These are phyloP conservation scores for Hyles euphorbiae DNA, from an alignment of 1,140 invertebrate species.

Conservation along the genomic window DNA sequence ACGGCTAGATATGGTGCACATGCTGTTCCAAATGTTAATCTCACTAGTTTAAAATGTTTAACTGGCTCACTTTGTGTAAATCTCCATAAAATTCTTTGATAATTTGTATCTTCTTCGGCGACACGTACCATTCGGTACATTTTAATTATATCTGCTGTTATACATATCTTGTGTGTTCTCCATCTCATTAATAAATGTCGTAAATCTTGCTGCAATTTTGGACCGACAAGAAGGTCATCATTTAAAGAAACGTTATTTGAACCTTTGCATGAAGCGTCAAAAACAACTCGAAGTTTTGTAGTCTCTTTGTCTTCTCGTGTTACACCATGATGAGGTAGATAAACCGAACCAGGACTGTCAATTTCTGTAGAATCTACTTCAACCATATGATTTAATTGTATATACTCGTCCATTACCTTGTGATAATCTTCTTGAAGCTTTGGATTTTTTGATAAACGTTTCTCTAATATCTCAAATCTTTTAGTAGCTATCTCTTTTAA, in stretches of 20 bases:
- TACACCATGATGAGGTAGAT: slow-evolving; percentile 30
- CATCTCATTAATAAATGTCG: slow-evolving; percentile 49
- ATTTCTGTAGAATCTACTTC: slow-evolving; percentile 9
- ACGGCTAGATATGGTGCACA: slow-evolving; percentile 28
- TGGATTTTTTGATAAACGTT: slow-evolving; percentile 20
- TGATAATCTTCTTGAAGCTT: slow-evolving; percentile 20
- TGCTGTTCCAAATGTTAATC: slow-evolving; percentile 38
- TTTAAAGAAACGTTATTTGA: slow-evolving; percentile 17
- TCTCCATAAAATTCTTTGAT: slow-evolving; percentile 44
- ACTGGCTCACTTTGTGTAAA: slow-evolving; percentile 10
- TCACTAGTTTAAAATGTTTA: slow-evolving; percentile 28
- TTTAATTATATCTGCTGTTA: slow-evolving; percentile 52
- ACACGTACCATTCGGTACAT: slow-evolving; percentile 47
- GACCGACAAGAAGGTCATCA: slow-evolving; percentile 16
- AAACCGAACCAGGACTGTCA: slow-evolving; percentile 20
- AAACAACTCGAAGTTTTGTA: slow-evolving; percentile 28
- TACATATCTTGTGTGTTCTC: slow-evolving; percentile 32
- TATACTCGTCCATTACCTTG: slow-evolving; percentile 26
- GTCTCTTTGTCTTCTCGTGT: slow-evolving; percentile 27
- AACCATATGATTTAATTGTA: slow-evolving; percentile 23
- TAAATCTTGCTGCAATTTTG: slow-evolving; percentile 31
- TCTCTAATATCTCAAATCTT: slow-evolving; percentile 24
- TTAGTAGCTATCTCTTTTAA: slow-evolving; percentile 20
- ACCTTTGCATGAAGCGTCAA: slow-evolving; percentile 26
- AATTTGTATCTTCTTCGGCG: slow-evolving; percentile 26